A percentile compares a stretch with the other conserved stretches of the same genome.
Conservation (phyloP, 2,797 vertebrate species). For the Sciaenops ocellatus region DNA sequence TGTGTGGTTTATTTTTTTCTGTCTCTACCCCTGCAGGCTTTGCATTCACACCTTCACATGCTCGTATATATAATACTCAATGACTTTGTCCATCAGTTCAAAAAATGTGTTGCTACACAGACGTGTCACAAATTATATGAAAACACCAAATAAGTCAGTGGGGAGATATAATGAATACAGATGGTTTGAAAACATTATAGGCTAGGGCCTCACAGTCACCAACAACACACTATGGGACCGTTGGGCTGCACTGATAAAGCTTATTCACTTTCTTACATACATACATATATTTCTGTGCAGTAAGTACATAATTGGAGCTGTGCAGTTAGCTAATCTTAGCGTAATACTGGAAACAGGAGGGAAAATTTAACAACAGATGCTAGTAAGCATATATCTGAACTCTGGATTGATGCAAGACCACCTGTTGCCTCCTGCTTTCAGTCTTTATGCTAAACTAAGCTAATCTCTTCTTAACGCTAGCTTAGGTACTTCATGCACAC, state of each 20-base stretch:
- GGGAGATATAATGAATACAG: background rate
- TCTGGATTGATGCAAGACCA: background rate
- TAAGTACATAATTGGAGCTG: background rate
- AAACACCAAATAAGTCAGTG: background rate
- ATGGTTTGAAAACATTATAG: background rate
- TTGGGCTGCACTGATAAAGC: background rate
- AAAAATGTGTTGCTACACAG: no score
- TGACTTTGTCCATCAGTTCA: background rate
- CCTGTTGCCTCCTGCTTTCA: background rate
- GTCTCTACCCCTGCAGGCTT: background rate
- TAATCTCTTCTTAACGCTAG: no score
- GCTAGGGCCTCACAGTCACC: background rate
- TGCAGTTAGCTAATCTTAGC: background rate
- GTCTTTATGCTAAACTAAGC: background rate
- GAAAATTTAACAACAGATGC: background rate
- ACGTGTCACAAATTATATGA: background rate
- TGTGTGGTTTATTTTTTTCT: constrained; percentile 23
- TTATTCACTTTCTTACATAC: background rate
- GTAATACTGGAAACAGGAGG: background rate
- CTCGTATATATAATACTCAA: background rate
- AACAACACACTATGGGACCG: background rate
- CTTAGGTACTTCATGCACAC: background rate
- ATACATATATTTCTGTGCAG: background rate
- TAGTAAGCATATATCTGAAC: background rate
- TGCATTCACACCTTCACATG: constrained; percentile 19